Evolutionary conservation across 2,113 vertebrate species (phyloP), one percentile per base, ranked within the genome.

Genomic region (Stigmatopora nigra): DNA sequence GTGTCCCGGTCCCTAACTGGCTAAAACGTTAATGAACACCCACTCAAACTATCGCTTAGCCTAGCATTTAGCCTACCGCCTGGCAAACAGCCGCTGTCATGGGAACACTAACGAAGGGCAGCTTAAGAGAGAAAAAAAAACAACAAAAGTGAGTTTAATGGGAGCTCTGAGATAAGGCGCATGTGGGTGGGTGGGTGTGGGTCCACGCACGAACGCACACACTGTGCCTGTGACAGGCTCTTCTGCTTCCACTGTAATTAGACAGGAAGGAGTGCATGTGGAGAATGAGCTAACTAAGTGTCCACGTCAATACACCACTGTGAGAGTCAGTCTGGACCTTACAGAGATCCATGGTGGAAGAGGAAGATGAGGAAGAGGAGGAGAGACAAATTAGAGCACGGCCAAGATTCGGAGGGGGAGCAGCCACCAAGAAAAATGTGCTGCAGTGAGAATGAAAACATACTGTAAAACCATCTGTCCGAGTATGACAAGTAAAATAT

Each of bases 91-190:
- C 80, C 22, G 64, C 79, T 77, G 83, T 79, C 82, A 77, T 64
- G 83, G 84, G 82, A 88, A 88, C 89, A 87, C 79, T 90, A 90
- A 90, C 88, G 84, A 88, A 85, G 73, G 7, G 38, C n/a, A 11
- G 38, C 59, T 78, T 75, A 83, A 85, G n/a, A 61, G 73, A 85
- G n/a, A 61, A 72, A 31, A 31, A 86, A 89, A 89, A 90, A 90
- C 85, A 91, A 61, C 59, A 61, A 61, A 90, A 90, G 86, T 68
- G 83, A 84, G 78, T 79, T 82, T 90, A 91, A 90, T 91, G 88
- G 90, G 88, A 86, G 87, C 81, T 72, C 66, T 66, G 77, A 89
- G 88, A 90, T 90, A 89, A 87, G 81, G 63, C 68, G 70, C 73
- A 67, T 22, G 71, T 61, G 62, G 65, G 69, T 48, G 63, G 19